Conservation (phyloP, 2,797 vertebrate genomes). For the Cheirogaleus major region DNA sequence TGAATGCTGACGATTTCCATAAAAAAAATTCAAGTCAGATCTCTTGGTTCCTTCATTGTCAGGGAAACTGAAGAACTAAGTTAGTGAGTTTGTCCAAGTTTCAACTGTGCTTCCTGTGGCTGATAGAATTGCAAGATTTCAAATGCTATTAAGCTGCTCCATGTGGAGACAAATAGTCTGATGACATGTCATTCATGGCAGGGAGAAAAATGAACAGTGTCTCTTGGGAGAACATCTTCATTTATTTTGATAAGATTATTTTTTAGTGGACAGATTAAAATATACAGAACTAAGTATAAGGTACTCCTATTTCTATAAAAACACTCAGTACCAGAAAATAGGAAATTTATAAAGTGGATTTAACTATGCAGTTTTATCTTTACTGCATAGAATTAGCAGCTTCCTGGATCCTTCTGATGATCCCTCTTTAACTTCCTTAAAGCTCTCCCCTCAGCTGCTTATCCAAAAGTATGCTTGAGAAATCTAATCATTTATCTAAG, state of each 20-base stretch:
- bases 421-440: neutral
- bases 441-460: neutral
- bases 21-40: neutral
- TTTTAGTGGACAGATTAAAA: slow-evolving; percentile 28
- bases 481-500: neutral
- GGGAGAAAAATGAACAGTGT: slow-evolving; percentile 26
- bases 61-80: neutral
- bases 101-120: slow-evolving; percentile 14
- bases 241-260: slow-evolving; percentile 51
- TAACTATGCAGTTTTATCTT: neutral
- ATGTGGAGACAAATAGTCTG: slow-evolving; percentile 55
- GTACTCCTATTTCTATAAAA: slow-evolving; percentile 6
- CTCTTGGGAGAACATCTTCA: slow-evolving; percentile 6
- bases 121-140: slow-evolving; percentile 48
- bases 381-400: neutral
- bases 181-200: slow-evolving; percentile 37
- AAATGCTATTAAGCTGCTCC: slow-evolving; percentile 39
- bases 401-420: neutral
- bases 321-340: neutral
- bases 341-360: neutral
- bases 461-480: neutral
- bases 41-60: neutral
- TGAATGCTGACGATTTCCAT: neutral
- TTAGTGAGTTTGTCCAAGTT: neutral
- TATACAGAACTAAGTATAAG: neutral